Base-by-base conservation (phyloP, 2,113 vertebrate species). In the Balaenoptera acutorostrata region DNA sequence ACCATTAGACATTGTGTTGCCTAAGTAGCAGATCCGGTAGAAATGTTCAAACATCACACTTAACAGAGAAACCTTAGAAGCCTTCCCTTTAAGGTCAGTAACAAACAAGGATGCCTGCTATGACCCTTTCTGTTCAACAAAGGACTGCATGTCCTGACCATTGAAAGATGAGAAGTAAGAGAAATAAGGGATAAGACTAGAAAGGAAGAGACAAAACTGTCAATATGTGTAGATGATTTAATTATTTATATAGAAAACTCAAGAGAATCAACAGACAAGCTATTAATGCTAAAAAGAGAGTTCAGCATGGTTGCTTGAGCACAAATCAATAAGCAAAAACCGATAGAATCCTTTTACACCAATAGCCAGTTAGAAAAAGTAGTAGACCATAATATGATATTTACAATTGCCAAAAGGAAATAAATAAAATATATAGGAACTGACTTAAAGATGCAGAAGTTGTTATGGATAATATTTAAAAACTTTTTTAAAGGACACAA, bases 1-100 rank as follows among this genome's bases (percentile, higher is more conserved):
- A 95, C 36, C 11, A 82, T 91, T 83, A 95, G 89, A 95, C 55
- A 82, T 46, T 86, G 66, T 74, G 36, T 88, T 83, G 82, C 82
- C 86, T 90, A 93, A 91, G 74, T 95, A 89, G 77, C 14, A 86
- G 69, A 89, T 81, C 52, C 4, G 68, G 66, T 86, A 95, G 95
- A 93, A 92, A 88, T 95, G 82, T 90, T 96, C 92, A 93, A 88
- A 86, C 68, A 93, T 86, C 39, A 68, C 55, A 71, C 17, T 69
- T 83, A 96, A 72, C 49, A 46, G 85, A 86, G 95, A 95, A 96
- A 97, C 44, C 20, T 88, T 95, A 93, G 96, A 97, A 93, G 72
- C 49, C 21, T 93, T 96, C 15, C 27, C 41, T 93, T 86, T 95
- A 85, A 97, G n/a, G 87, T 59, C 78, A 92, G 5, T 82, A 72